A percentile compares a stretch with the other conserved stretches of the same genome.
Conservation (phyloP, 2,888 invertebrate genomes). For the Diarsia brunnea region DNA sequence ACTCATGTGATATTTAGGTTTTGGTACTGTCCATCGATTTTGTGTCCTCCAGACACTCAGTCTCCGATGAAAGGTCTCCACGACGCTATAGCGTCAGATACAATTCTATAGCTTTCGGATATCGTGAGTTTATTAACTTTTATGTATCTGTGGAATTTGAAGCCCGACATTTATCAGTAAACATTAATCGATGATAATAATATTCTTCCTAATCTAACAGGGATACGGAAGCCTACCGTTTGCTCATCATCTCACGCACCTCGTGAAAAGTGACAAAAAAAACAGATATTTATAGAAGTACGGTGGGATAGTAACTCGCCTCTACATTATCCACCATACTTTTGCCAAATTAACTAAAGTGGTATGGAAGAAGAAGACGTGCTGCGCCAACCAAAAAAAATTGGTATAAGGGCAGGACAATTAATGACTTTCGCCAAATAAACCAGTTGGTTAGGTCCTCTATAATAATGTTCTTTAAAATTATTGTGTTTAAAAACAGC, state of each 20-base stretch:
- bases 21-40: constrained; percentile 61
- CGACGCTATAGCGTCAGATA: constrained; percentile 27
- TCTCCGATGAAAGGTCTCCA: constrained; percentile 44
- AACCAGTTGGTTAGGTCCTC: too few relatives aligned
- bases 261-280: constrained; percentile 10
- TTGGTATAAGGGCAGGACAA: too few relatives aligned
- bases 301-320: background rate
- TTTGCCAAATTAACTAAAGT: background rate
- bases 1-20: constrained; percentile 60
- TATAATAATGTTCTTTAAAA: background rate
- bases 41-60: constrained; percentile 51
- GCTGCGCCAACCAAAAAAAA: too few relatives aligned
- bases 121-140: background rate
- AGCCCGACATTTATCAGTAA: background rate
- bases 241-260: constrained; percentile 24
- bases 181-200: constrained; percentile 15
- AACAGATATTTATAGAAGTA: constrained; percentile 20
- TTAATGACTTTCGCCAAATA: too few relatives aligned
- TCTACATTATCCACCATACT: background rate
- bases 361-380: too few relatives aligned
- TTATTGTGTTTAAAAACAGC: background rate
- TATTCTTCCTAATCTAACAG: constrained; percentile 25
- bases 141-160: background rate
- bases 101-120: background rate
- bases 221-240: constrained; percentile 1